Base-by-base conservation (phyloP, 2,797 vertebrate genomes). In the Sebastes paucispinis region DNA sequence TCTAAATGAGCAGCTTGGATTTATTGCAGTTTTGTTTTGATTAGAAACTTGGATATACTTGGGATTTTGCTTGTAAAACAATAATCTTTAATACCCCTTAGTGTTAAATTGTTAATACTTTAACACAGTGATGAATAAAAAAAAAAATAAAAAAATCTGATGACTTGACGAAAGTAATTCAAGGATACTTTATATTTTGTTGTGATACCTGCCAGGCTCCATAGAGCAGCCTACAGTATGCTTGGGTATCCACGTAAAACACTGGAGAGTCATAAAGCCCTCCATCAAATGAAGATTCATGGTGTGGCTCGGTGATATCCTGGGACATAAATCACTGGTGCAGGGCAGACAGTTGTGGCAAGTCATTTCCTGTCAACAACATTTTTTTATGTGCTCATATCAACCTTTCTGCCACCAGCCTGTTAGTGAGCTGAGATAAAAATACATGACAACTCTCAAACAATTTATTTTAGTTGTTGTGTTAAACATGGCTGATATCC, bases 271-370 rank as follows among this genome's bases (percentile, higher is more conserved):
- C 82, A 73, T 81, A 78, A 82, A 75, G 69, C 66, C 71, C 64
- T 81, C 73, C 69, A 79, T 85, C 86, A 89, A 84, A 90, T 83
- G 80, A 86, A 90, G 87, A 90, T 90, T 83, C 76, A 82, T 85
- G 9, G 79, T 14, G 66, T 74, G 82, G 82, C 77, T 76, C 76
- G 1, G 60, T 69, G 84, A 91, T 90, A 85, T 91, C 84, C 84
- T 34, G 81, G 80, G 65, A 81, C 73, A 89, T 88, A 80, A 90
- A 91, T 91, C 92, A 90, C 69, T 58, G 70, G 82, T 62, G 60
- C 69, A 27, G 78, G 70, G 78, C 83, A 83, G 90, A 84, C 86
- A 81, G 82, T 85, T 72, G 85, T 88, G 87, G 87, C 83, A 86
- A 84, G 84, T 86, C 79, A 85, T 88, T 90, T 91, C 89, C 89